Conservation (phyloP, 1,140 invertebrate species). For the Bombus superbus region DNA sequence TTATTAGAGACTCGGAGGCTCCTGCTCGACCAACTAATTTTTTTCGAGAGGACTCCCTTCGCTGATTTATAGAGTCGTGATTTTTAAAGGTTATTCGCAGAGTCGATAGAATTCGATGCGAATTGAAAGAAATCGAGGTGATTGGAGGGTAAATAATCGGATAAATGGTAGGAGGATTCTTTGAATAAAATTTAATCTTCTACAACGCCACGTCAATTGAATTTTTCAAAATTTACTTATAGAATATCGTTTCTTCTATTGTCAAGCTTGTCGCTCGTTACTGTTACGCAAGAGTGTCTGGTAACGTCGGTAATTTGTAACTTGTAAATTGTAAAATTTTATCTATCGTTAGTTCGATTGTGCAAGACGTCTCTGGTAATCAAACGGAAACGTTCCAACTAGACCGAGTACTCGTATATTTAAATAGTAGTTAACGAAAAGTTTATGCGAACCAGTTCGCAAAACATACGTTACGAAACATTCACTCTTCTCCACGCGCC, state of each 20-base stretch:
- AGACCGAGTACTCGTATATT: neutral
- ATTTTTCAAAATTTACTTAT: neutral
- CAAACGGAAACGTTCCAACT: neutral
- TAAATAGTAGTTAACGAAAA: neutral
- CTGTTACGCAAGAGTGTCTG: too few relatives aligned
- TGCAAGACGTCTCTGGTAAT: too few relatives aligned
- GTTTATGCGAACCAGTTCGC: too few relatives aligned
- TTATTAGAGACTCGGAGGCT: slow-evolving; percentile 47
- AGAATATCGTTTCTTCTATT: too few relatives aligned
- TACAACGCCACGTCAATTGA: neutral
- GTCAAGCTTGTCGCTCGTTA: too few relatives aligned
- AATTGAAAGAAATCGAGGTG: neutral
- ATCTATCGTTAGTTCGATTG: too few relatives aligned
- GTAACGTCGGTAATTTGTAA: too few relatives aligned
- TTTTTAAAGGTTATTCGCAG: neutral
- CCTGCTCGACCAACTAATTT: neutral
- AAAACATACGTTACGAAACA: neutral
- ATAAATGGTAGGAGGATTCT: neutral
- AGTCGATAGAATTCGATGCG: neutral
- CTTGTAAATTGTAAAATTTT: too few relatives aligned
- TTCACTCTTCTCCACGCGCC: neutral
- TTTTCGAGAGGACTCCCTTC: neutral
- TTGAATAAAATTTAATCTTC: neutral
- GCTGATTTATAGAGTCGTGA: neutral
- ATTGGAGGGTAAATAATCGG: neutral